Conservation (phyloP, 2,113 vertebrate genomes). For the Rhinolophus sinicus region DNA sequence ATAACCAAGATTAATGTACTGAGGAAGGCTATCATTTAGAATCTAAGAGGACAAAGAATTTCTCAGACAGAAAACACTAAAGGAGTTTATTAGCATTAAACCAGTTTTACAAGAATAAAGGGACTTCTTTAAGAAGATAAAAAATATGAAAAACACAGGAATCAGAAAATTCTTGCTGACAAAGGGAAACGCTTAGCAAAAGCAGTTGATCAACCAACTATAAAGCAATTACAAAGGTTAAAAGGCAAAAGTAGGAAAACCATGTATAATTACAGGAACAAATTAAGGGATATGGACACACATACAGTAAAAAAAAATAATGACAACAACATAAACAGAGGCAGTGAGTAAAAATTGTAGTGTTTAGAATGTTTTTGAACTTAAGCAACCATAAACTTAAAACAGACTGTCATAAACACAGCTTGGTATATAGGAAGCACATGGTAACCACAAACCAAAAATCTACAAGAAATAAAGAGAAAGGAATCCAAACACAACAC, state of each 20-base stretch:
- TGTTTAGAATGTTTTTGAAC: background rate
- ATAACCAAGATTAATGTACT: background rate
- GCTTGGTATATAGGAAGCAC: too few species aligned
- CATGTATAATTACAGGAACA: background rate
- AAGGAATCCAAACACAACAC: background rate
- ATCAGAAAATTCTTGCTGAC: background rate
- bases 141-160: background rate
- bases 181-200: background rate
- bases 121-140: background rate
- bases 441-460: background rate
- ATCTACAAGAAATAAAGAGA: background rate
- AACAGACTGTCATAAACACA: too few species aligned
- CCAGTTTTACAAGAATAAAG: background rate
- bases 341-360: background rate
- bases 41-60: background rate
- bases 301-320: background rate
- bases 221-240: background rate
- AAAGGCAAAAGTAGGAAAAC: background rate
- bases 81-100: background rate
- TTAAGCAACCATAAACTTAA: too few species aligned
- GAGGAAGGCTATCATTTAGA: background rate
- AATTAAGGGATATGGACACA: background rate
- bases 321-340: background rate
- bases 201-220: background rate
- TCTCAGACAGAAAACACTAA: background rate